Evolutionary conservation across 2,113 vertebrate genomes (phyloP), one percentile per base, ranked within the genome.

Genomic region (Aramus guarauna): DNA sequence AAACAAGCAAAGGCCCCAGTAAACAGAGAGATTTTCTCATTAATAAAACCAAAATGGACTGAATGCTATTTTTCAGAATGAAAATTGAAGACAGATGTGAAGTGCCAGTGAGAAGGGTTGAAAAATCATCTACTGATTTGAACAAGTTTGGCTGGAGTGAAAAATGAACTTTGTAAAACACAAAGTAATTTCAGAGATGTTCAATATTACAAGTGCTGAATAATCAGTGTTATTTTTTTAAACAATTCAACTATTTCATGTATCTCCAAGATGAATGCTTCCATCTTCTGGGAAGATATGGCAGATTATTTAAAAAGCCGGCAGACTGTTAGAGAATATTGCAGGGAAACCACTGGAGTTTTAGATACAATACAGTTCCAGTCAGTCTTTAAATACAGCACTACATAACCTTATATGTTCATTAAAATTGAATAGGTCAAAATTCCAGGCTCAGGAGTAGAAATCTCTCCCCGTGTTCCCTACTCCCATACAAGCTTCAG

Each of bases 11-110:
- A 53, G 36, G 91, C 93, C 16, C 95, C 66, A 64, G 97, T 37
- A 39, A 98, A 58, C 87, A 98, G 92, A 52, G 94, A 41, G 45
- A 86, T 36, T 52, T 77, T 52, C 53, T 87, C 36, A 21, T 59
- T 60, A 43, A 60, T 6, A 59, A 39, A 75, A 48, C 14, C 34
- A 47, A 41, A 56, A 66, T 27, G 11, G 59, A 37, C 59, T 20
- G 15, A 73, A 55, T 48, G 53, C 60, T 34, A 5, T 30, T 64
- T 72, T 47, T 53, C 17, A 34, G 50, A 48, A 63, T 22, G 29
- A 48, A 66, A 75, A 85, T 66, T 56, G 29, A 75, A 75, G 60
- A 27, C 50, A 39, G 71, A 85, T 48, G 18, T 66, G 59, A 34
- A 66, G 50, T 47, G 15, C 34, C 78, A 67, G 34, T 45, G 34